Percentiles rank a stretch among this genome's conserved stretches.
These are phyloP conservation scores for Montipora foliosa DNA, from an alignment of 64 coral and sea anemone genomes.

Conservation along the genomic window DNA sequence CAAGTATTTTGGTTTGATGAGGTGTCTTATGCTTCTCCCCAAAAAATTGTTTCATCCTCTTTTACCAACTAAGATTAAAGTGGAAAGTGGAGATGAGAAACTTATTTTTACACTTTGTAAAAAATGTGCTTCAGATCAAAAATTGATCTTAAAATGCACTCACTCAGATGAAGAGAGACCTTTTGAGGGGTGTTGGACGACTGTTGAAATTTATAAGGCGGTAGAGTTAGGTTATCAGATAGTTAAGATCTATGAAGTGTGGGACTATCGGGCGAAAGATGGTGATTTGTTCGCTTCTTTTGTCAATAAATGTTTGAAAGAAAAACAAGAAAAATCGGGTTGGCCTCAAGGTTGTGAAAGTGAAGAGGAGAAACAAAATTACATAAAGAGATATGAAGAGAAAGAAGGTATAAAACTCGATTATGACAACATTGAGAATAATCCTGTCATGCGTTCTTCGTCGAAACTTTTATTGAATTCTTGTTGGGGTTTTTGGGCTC, in stretches of 20 bases:
- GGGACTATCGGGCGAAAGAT: too few relatives aligned
- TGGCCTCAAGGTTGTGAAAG: background rate
- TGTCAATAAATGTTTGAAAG: background rate
- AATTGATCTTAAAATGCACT: too few relatives aligned
- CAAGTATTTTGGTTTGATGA: too few relatives aligned
- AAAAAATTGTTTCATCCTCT: background rate
- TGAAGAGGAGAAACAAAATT: rapidly evolving
- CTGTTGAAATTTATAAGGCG: conserved; percentile 2
- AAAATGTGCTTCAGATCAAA: too few relatives aligned
- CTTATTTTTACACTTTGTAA: background rate
- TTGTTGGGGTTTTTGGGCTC: conserved; percentile 22
- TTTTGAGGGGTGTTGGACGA: background rate
- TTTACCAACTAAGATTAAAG: background rate
- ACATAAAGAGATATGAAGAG: background rate
- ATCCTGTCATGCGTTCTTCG: background rate
- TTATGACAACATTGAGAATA: background rate
- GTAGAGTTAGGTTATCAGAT: background rate
- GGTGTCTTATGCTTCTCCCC: background rate
- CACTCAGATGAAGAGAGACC: too few relatives aligned
- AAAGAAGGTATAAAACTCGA: background rate
- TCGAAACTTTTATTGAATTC: background rate
- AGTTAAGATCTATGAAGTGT: too few relatives aligned
- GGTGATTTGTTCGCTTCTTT: background rate
- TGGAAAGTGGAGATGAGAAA: background rate
- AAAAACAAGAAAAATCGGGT: conserved; percentile 42